Base-by-base conservation (phyloP, 2,113 vertebrate genomes). In the Phylloscopus whistleri region DNA sequence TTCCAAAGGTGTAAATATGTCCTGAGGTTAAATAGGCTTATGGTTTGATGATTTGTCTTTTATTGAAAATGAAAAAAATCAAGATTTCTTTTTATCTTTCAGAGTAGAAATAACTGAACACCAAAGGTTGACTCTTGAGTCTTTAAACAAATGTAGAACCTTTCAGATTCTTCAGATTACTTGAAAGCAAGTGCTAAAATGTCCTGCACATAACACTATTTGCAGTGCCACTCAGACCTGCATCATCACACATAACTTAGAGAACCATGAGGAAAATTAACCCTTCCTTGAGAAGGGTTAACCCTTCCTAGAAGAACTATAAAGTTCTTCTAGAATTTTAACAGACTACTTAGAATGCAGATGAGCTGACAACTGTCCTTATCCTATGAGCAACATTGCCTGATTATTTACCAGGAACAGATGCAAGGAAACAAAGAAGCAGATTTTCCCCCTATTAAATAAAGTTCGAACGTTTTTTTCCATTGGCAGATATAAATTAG, bases 1-100 rank as follows among this genome's bases (percentile, higher is more conserved):
- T 93, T 93, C 92, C 67, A 69, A 94, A 85, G 55, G 51, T 90
- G 82, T 73, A 96, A 76, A 77, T 83, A 93, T 73, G 84, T 94
- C 95, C 82, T 60, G 62, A 93, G 90, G 96, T 94, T 96, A 94
- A 95, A 76, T 13, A 85, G 90, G 63, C 82, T 96, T 88, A 84
- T 79, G 35, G 63, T 83, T 88, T 90, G 67, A 93, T 53, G 46
- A 80, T 85, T 60, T 76, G 63, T 53, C 67, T 77, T 79, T 76
- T 62, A 87, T 3, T 87, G 81, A 89, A 93, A 89, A 87, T 59
- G 7, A 75, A 72, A 80, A 85, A 35, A 82, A 86, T 26, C 56
- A 90, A 41, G 12, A 33, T 51, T 92, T 85, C 53, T 72, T 89
- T 72, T 89, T 67, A 44, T 66, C 37, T 80, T 70, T 75, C 66